These are phyloP conservation scores for Chouioia cunea DNA, from an alignment of 2,888 invertebrate genomes.

Conservation along the genomic window DNA sequence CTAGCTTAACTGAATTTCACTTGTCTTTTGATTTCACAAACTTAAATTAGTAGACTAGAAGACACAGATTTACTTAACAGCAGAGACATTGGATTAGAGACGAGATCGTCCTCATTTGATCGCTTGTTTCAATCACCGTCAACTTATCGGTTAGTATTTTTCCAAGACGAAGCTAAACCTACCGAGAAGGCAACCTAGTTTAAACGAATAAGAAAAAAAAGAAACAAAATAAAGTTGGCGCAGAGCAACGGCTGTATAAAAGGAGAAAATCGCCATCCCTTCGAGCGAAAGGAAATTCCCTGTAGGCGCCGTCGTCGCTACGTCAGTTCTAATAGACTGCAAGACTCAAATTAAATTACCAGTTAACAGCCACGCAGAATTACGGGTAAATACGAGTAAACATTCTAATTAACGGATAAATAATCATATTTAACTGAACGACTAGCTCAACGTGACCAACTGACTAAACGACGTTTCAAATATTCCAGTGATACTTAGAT, in stretches of 20 bases:
- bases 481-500: neutral
- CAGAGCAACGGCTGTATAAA: conserved; percentile 5
- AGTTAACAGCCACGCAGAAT: conserved; percentile 34
- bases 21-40: too few species aligned
- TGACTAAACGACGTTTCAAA: neutral
- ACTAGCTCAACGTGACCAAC: neutral
- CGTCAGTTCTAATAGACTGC: conserved; percentile 40
- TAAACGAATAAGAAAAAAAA: neutral
- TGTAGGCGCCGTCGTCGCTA: conserved; percentile 15
- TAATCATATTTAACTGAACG: conserved; percentile 39
- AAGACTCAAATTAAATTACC: conserved; percentile 44
- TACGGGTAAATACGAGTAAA: conserved; percentile 45
- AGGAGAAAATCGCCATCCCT: conserved; percentile 13
- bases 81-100: too few species aligned
- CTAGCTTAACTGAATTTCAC: too few species aligned
- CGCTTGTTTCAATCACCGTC: conserved; percentile 33
- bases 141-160: conserved; percentile 25
- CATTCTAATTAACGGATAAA: conserved; percentile 43
- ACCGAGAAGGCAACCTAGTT: neutral
- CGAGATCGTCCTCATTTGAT: conserved; percentile 21
- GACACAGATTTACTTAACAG: too few species aligned
- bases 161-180: neutral
- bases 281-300: conserved; percentile 26
- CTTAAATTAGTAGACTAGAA: too few species aligned
- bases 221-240: conserved; percentile 2